Percentiles rank a stretch among this genome's conserved stretches.
phyloP scores from a whole-genome alignment of 2,113 vertebrate species.

The Oceanites oceanicus region DNA sequence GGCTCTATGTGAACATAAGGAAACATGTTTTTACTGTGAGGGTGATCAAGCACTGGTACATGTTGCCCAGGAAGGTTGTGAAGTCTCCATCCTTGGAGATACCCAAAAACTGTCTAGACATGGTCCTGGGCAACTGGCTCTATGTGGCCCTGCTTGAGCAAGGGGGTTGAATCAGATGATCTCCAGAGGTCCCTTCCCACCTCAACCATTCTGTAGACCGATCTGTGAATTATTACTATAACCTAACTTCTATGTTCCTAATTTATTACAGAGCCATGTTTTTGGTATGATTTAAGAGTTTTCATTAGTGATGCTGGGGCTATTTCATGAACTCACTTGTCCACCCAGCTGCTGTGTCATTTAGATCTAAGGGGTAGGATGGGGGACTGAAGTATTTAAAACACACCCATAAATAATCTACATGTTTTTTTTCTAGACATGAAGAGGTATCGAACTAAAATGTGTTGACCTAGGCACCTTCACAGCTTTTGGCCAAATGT shows the following conservation, averaged over 20 bases:
- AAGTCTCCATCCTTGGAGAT: background rate
- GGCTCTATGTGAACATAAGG: background rate
- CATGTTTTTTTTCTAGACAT: background rate
- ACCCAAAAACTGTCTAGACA: background rate
- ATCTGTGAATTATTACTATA: background rate
- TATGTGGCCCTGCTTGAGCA: background rate
- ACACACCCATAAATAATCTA: background rate
- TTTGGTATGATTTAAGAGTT: background rate
- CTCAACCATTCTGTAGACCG: background rate
- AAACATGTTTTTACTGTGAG: background rate
- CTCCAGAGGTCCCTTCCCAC: background rate
- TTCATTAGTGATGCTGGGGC: background rate
- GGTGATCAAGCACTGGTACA: background rate
- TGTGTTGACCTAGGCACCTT: background rate
- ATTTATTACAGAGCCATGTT: background rate
- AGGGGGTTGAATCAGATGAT: background rate
- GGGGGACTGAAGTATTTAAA: conserved; percentile 6
- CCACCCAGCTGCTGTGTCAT: background rate
- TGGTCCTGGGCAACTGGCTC: background rate
- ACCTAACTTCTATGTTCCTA: background rate
- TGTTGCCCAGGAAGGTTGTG: background rate
- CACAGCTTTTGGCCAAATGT: conserved; percentile 35
- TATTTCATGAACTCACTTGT: background rate
- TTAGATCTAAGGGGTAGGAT: background rate
- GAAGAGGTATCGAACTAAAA: background rate